Base-by-base conservation (phyloP, 1,140 invertebrate genomes). In the Zaprionus lachaisei region DNA sequence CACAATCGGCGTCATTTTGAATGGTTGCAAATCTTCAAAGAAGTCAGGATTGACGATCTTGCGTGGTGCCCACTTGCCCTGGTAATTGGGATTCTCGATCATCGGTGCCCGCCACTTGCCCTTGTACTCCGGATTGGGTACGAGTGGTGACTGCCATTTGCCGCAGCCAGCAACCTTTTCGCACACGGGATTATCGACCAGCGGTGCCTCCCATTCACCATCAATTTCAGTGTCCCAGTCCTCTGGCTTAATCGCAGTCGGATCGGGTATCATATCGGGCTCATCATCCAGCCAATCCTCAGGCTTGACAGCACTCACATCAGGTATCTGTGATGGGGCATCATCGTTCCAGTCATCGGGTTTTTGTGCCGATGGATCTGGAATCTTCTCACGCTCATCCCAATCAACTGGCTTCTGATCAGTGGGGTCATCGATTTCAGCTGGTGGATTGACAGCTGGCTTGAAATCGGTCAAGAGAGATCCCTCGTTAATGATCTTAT, bases 161-260 rank as follows among this genome's bases (percentile, higher is more conserved):
- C 99, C 99, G 94, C 99, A 99, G 4, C 99, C 99, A 5, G 96
- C 94, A 11, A 95, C 96, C 74, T 95, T 94, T 79, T 94, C 94
- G 92, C 98, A 99, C n/a, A 94, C 95, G 0, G 98, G 98, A 94
- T 99, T 99, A 71, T 96, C 95, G 34, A 99, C 96, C 61, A 98
- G 94, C 1, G 98, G 97, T 17, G 99, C 96, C 93, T 99, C 99
- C 98, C 99, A 99, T 93, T 98, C 97, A 1, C 99, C 99, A 94
- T 99, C 99, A 96, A 99, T 99, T 78, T 99, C 98, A 56, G 97
- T 95, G 94, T 99, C 99, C 99, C 99, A 99, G 93, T 99, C 98
- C 1, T 95, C 95, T 0, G 98, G 99, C 94, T 98, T 98, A 37
- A 95, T 93, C 9, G 98, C 97, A 51, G 96, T 95, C 0, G 97